Evolutionary conservation across 2,888 invertebrate genomes (phyloP), one percentile per base, ranked within the genome.

Genomic region (Drosophila anceps): DNA sequence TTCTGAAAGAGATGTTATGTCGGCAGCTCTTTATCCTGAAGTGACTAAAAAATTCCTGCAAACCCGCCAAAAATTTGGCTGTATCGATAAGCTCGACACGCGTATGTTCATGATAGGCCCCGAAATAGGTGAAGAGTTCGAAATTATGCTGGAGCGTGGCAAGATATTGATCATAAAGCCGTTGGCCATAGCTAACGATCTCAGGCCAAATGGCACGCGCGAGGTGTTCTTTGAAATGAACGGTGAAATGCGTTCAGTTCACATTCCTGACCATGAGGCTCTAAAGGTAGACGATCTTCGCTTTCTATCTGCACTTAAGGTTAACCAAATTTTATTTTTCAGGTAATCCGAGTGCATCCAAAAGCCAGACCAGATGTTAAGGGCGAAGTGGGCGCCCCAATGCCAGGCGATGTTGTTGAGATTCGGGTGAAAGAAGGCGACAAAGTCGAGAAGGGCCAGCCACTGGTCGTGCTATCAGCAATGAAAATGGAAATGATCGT

Each of bases 161-260:
- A 99, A 99, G 94, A 98, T 98, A 0, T 93, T 99, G 48, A 97
- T 98, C 83, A 96, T 99, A 87, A 98, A 98, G 92, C 97, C 98
- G 0, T 92, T 99, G 67, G 99, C 99, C 0, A 96, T 98, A 92
- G 97, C 98, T 9, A 98, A 98, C 81, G 98, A 98, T 93, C 95
- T 98, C 82, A 98, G 97, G 1, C 94, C 95, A 13, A 96, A 96
- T 54, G 99, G 99, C 1, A 97, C 98, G 91, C 94, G 98, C 5
- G 99, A 99, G 93, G 98, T 99, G 39, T 99, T 99, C 96, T 99
- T 99, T 92, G 99, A 99, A 92, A 95, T 99, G 91, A 99, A 99
- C 93, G 99, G 99, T 31, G 99, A 99, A 84, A 94, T 99, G 78
- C 94, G 99, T 81, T 98, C 99, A 4, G 98, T 99, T 9, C 96